phyloP scores from a whole-genome alignment of 23 tunicate genomes.

The Phallusia fumigata region DNA sequence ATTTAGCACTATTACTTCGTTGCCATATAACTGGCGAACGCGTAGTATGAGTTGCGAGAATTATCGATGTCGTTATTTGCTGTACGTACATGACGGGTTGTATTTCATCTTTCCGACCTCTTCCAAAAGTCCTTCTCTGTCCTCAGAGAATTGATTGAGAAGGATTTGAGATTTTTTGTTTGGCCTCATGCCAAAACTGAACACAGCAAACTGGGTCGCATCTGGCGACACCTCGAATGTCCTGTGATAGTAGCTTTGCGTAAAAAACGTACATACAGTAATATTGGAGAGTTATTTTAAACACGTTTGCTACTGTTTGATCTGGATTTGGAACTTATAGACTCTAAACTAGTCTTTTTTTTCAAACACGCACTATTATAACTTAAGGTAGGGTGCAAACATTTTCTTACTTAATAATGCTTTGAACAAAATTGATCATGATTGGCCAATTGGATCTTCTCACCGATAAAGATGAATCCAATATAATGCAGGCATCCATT shows the following conservation, averaged over 20 bases:
- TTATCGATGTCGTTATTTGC: no score
- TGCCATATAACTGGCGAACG: no score
- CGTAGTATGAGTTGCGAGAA: no score
- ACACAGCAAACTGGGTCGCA: constrained; percentile 17
- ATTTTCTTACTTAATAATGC: constrained; percentile 22
- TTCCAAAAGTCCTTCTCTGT: constrained; percentile 28
- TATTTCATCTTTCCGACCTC: constrained; percentile 50
- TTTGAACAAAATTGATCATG: constrained; percentile 25
- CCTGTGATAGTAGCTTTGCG: background rate
- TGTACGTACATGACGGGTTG: constrained; percentile 31
- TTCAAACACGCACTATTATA: no score
- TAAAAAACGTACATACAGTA: background rate
- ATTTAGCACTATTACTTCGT: no score
- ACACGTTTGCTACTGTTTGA: no score
- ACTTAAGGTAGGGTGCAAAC: no score
- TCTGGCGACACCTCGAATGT: constrained; percentile 1
- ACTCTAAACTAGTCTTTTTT: no score
- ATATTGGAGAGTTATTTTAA: background rate
- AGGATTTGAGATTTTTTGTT: constrained; percentile 41
- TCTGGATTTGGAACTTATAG: no score
- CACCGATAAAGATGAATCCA: constrained; percentile 50
- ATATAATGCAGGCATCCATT: constrained; percentile 26
- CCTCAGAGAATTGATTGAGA: constrained; percentile 21
- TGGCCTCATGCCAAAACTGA: background rate
- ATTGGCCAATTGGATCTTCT: constrained; percentile 29